Evolutionary conservation across 2,113 vertebrate species (phyloP).

Genomic region (Parus major): DNA sequence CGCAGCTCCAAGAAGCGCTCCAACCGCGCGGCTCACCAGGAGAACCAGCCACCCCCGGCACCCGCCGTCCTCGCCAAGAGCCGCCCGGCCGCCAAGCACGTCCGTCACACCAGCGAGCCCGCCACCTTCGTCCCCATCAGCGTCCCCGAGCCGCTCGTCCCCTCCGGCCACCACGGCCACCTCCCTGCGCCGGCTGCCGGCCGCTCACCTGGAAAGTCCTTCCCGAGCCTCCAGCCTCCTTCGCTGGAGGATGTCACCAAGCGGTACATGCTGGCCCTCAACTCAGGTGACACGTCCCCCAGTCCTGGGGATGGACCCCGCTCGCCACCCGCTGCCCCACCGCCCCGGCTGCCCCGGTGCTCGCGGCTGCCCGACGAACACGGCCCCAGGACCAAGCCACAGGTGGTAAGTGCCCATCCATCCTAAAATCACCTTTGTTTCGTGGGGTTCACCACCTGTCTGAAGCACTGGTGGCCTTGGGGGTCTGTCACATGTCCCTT

Average conservation of each 20-base stretch:
- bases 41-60: constrained; percentile 46
- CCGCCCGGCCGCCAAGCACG: constrained; percentile 75
- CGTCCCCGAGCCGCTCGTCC: constrained; percentile 69
- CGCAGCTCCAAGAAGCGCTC: constrained; percentile 87
- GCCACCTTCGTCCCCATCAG: constrained; percentile 85
- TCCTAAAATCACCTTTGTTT: neutral
- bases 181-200: constrained; percentile 43
- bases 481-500: fast-evolving
- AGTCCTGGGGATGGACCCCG: constrained; percentile 67
- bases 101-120: constrained; percentile 89
- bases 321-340: constrained; percentile 66
- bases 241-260: constrained; percentile 89
- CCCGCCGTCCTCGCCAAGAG: constrained; percentile 56
- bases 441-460: fast-evolving
- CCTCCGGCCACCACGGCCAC: constrained; percentile 46
- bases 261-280: constrained; percentile 83
- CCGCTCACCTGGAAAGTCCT: constrained; percentile 51
- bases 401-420: constrained; percentile 86
- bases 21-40: constrained; percentile 78
- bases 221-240: constrained; percentile 70
- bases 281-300: constrained; percentile 66
- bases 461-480: neutral
- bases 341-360: constrained; percentile 67
- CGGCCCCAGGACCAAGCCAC: constrained; percentile 83
- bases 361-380: constrained; percentile 70